Base-by-base conservation (phyloP, 2,888 invertebrate genomes). In the Osmoderma eremita region DNA sequence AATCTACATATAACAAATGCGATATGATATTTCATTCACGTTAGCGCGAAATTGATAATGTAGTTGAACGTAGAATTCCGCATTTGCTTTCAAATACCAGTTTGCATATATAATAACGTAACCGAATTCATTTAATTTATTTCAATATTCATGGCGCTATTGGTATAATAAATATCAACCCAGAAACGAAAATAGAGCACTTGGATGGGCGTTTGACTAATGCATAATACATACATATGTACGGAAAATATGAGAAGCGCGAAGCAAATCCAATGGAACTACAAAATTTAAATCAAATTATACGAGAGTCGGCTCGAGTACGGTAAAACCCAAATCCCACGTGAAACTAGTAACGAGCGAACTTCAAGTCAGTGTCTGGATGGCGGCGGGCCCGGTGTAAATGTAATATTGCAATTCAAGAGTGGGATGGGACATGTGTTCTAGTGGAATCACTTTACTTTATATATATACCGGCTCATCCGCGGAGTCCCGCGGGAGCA, bases 391-490 rank as follows among this genome's bases (percentile, higher is more conserved):
- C n/a, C 45, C n/a, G n/a, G n/a, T n/a, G n/a, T n/a, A n/a, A n/a
- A 38, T 17, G 67, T 48, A 42, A 50, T 45, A 67, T 49, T 61
- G 48, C 58, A 61, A 61, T 58, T 36, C 61, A 17, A 63, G 45
- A 38, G 62, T 64, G 69, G 68, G 73, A 67, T 72, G 75, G 73
- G 76, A 75, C 78, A 77, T 77, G 78, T 77, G 78, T 78, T 76
- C 74, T 73, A 75, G 74, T 75, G 76, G 77, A 76, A 77, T 76
- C 75, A 77, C 75, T 76, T 75, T 76, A 76, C 74, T 70, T 75
- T 72, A 75, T 71, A 74, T 71, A 74, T 73, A 73, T 71, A 71
- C 71, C 70, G 74, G 75, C 76, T 76, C 76, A 76, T 76, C 76
- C 75, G 45, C 73, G 70, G 61, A 56, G 18, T 73, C 77, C 73